phyloP scores from a whole-genome alignment of 2,797 vertebrate species.

The Channallabes apus region DNA sequence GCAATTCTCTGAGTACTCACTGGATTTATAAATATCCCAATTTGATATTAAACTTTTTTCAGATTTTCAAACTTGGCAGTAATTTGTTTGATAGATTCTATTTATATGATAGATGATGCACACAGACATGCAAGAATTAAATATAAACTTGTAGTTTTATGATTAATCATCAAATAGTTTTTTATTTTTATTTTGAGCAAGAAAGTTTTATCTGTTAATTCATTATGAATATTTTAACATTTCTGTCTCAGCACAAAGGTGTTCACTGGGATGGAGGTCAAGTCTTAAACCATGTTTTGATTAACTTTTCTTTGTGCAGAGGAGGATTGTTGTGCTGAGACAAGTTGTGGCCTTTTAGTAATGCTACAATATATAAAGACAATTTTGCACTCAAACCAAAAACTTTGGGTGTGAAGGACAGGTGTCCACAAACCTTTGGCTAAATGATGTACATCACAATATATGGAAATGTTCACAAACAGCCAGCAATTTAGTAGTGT shows the following conservation, averaged over 20 bases:
- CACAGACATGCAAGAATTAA: no score
- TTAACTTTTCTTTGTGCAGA: not conserved
- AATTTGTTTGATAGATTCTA: no score
- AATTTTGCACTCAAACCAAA: not conserved
- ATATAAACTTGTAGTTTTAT: no score
- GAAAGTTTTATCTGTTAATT: no score
- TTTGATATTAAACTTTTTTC: no score
- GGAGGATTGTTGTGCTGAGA: not conserved
- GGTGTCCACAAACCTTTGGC: not conserved
- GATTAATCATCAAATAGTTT: no score
- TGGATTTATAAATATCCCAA: no score
- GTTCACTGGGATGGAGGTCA: not conserved
- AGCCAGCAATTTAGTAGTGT: not conserved
- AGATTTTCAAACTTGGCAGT: no score
- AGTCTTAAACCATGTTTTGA: not conserved
- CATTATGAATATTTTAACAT: no score
- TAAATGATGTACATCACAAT: not conserved
- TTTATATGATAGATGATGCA: no score
- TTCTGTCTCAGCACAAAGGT: not conserved
- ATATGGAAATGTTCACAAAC: not conserved
- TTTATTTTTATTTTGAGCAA: no score
- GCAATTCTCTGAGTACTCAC: no score
- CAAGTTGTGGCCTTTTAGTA: not conserved
- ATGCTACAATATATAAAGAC: not conserved
- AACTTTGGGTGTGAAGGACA: not conserved